Conservation (phyloP, 2,797 vertebrate genomes). For the Myoxocephalus aenaeus region DNA sequence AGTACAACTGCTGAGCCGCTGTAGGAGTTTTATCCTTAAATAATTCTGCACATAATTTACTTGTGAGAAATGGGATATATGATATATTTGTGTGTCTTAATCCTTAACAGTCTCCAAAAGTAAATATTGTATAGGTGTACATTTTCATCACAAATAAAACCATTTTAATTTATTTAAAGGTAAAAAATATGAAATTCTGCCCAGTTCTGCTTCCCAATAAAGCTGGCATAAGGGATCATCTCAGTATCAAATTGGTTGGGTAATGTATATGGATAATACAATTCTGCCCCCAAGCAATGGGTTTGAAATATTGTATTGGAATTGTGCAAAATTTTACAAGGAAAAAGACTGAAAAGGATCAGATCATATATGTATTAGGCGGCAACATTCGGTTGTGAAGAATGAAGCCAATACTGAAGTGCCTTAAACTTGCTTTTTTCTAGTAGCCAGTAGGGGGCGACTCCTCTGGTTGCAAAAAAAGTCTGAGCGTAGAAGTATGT, state of each 20-base stretch:
- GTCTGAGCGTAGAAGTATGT: too few relatives aligned
- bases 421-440: too few relatives aligned
- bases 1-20: neutral
- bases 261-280: neutral
- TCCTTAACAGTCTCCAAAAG: neutral
- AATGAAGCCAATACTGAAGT: too few relatives aligned
- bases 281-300: neutral
- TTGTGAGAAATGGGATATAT: neutral
- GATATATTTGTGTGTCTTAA: neutral
- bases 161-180: neutral
- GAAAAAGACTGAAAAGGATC: neutral
- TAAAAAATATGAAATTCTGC: neutral
- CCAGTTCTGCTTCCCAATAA: neutral
- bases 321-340: neutral
- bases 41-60: neutral
- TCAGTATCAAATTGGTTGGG: neutral
- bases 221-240: neutral
- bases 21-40: neutral
- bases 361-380: neutral
- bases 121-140: too few relatives aligned
- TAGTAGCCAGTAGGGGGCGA: too few relatives aligned
- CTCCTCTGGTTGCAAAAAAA: too few relatives aligned
- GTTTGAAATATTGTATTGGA: neutral
- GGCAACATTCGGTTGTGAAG: too few relatives aligned
- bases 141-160: constrained; percentile 1